Evolutionary conservation across 2,888 invertebrate species (phyloP), one percentile per base, ranked within the genome.

Genomic region (Geophilus truncorum): DNA sequence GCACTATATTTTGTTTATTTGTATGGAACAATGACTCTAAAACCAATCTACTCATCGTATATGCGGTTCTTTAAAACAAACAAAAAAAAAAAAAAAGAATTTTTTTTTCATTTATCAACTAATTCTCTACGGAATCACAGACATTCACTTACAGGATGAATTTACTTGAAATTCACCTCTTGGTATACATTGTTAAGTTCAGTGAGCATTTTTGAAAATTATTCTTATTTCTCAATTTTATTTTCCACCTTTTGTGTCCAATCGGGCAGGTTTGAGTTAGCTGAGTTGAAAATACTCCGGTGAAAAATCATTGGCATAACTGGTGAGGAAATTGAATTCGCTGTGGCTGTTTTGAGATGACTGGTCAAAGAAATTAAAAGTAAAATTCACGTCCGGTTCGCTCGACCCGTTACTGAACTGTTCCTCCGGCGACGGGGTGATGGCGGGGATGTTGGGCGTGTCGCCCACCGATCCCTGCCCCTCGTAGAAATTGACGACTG

Each of bases 321-420:
- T 96, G 88, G 95, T 94, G 83, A 96, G 90, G 87, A 96, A 96
- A 88, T 96, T 96, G 88, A 96, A 96, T 88, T 96, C 96, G 34
- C 95, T 84, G 25, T 79, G 40, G 34, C 80, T 78, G 9, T 81
- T 40, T 32, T 80, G 81, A 18, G 81, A 70, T 23, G 80, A 80
- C 77, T 83, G 84, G 70, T 83, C 84, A 80, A 81, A 84, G 80
- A 83, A 83, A 81, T 84, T 83, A 77, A 84, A 84, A n/a, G 83
- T 82, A 75, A 83, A 83, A 81, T 84, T 83, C 45, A 83, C 81
- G 80, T 84, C 84, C 30, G 79, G 40, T 23, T 82, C 83, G 79
- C 30, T 83, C 81, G 80, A 82, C 9, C 78, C 80, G 57, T 81
- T 82, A 32, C 28, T 78, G 78, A 25, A 81, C 32, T 82, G 80